phyloP scores from a whole-genome alignment of 2,888 invertebrate genomes.

The Nephrotoma appendiculata region DNA sequence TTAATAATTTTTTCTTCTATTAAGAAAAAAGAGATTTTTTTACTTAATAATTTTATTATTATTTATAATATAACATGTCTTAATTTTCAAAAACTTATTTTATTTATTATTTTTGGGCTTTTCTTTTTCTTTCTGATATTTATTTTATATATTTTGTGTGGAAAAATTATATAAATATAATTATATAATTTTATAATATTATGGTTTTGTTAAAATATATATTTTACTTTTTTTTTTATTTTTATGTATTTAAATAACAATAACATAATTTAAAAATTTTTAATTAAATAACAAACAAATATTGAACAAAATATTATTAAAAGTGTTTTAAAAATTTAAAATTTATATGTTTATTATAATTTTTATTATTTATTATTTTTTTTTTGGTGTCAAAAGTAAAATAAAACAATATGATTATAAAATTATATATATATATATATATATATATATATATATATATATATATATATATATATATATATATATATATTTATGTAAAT shows the following conservation, averaged over 20 bases:
- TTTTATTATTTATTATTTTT: not conserved
- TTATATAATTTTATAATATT: not conserved
- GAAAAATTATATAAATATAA: not conserved
- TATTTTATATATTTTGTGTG: not conserved
- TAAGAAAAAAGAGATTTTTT: not conserved
- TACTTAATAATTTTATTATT: not conserved
- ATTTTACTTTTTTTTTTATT: not conserved
- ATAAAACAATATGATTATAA: not conserved
- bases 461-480: too few species aligned
- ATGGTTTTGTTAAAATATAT: not conserved
- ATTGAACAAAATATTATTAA: not conserved
- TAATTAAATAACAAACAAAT: not conserved
- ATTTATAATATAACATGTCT: not conserved
- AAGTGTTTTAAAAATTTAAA: not conserved
- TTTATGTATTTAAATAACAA: not conserved
- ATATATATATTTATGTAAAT: too few species aligned
- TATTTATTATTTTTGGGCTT: not conserved
- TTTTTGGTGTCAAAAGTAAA: not conserved
- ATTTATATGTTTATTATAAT: not conserved
- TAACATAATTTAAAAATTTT: not conserved
- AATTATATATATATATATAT: not conserved
- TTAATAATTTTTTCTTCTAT: not conserved
- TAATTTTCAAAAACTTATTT: not conserved
- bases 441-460: not conserved
- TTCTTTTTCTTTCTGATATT: not conserved